Conservation (phyloP, 2,888 invertebrate genomes). For the Unio pictorum region DNA sequence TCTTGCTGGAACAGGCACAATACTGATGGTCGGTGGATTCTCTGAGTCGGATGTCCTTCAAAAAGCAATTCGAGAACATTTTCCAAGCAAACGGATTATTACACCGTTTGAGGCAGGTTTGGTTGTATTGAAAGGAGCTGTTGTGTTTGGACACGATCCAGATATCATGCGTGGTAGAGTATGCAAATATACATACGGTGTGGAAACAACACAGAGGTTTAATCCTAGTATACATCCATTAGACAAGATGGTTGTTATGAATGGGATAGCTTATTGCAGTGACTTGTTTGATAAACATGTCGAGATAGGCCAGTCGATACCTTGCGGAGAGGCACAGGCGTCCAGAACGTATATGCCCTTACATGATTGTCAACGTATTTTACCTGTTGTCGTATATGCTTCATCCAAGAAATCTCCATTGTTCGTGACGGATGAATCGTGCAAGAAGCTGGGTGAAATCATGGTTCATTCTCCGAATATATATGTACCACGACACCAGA, state of each 20-base stretch:
- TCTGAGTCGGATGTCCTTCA: conserved; percentile 2
- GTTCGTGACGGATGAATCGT: conserved; percentile 1
- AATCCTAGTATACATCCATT: not conserved
- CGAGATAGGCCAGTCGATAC: not conserved
- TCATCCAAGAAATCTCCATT: conserved; percentile 1
- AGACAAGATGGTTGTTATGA: not conserved
- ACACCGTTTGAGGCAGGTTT: conserved; percentile 1
- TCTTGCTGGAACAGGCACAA: not conserved
- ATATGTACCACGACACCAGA: no score
- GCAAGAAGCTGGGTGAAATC: not conserved
- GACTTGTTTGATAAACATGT: conserved; percentile 2
- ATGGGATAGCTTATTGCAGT: not conserved
- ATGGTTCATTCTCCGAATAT: not conserved
- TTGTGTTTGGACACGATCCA: conserved; percentile 4
- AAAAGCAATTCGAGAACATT: not conserved
- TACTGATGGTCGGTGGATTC: conserved; percentile 4
- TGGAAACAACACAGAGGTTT: not conserved
- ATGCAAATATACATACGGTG: conserved; percentile 4
- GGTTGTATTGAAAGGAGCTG: conserved; percentile 2
- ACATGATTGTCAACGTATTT: not conserved
- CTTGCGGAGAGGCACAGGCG: not conserved
- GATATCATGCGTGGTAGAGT: conserved; percentile 1
- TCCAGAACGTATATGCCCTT: conserved; percentile 1
- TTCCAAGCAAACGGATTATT: not conserved
- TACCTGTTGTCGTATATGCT: conserved; percentile 1